Conservation (phyloP, 2,888 invertebrate genomes). For the Heteromyza rotundicornis region DNA sequence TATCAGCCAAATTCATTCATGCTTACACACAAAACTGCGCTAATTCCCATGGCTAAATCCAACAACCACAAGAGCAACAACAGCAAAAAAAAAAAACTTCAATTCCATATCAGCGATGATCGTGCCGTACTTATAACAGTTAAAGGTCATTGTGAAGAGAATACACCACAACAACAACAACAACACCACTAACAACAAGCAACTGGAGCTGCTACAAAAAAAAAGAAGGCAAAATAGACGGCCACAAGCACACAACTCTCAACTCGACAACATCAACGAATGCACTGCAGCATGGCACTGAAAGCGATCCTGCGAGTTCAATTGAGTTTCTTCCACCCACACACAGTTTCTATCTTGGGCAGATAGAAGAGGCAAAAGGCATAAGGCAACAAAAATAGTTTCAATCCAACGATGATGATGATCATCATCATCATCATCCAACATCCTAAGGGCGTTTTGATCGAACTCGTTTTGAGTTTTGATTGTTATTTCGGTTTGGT, state of each 20-base stretch:
- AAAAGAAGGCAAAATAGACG: constrained; percentile 1
- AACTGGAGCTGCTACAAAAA: no score
- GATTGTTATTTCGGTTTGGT: constrained; percentile 48
- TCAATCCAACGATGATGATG: no score
- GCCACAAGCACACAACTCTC: background rate
- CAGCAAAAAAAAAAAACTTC: constrained; percentile 24
- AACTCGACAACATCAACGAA: no score
- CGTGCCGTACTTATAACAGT: constrained; percentile 47
- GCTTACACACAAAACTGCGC: constrained; percentile 28
- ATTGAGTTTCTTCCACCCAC: constrained; percentile 21
- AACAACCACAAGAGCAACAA: constrained; percentile 23
- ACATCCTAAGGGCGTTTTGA: constrained; percentile 43
- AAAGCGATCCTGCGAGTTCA: constrained; percentile 3
- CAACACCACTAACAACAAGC: background rate
- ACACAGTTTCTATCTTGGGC: no score
- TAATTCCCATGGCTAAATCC: constrained; percentile 37
- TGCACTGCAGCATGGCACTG: background rate
- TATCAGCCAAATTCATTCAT: constrained; percentile 23
- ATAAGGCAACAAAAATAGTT: background rate
- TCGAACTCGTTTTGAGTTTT: constrained; percentile 59
- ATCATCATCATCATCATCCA: no score
- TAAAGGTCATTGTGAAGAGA: constrained; percentile 41
- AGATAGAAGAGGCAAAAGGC: no score
- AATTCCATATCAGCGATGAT: constrained; percentile 41
- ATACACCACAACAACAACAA: constrained; percentile 22